Conservation (phyloP, 2,797 vertebrate genomes). For the Sebastes oblongus region DNA sequence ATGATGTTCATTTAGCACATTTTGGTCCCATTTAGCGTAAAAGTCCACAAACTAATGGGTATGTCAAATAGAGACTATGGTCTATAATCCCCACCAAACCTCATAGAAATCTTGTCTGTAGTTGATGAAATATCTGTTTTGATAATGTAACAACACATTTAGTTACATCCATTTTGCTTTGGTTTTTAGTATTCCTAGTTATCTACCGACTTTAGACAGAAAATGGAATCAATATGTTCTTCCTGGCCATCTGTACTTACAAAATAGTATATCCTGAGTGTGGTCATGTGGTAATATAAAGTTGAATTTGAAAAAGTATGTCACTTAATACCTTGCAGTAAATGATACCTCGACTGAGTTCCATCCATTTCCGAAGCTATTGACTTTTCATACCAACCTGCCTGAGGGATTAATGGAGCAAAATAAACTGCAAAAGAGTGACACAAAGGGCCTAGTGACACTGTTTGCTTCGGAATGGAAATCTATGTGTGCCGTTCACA, state of each 20-base stretch:
- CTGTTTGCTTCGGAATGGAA: conserved; percentile 47
- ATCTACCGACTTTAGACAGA: background rate
- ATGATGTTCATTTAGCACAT: too few species aligned
- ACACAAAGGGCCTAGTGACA: conserved; percentile 56
- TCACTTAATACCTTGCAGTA: background rate
- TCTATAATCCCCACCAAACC: too few species aligned
- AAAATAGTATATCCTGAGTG: background rate
- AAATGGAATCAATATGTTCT: background rate
- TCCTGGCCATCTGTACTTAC: background rate
- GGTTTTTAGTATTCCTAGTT: background rate
- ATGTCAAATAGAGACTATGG: too few species aligned
- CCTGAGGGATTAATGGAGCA: conserved; percentile 51
- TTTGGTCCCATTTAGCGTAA: too few species aligned
- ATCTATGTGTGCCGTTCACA: conserved; percentile 48
- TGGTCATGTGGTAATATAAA: background rate
- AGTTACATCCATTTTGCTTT: background rate
- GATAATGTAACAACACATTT: background rate
- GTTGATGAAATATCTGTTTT: too few species aligned
- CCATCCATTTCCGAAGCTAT: conserved; percentile 43
- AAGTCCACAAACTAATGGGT: too few species aligned
- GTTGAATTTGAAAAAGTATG: background rate
- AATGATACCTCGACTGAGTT: conserved; percentile 13
- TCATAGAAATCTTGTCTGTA: too few species aligned
- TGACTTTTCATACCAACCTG: conserved; percentile 44
- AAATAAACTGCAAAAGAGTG: conserved; percentile 52